Base-by-base conservation (phyloP, 2,888 invertebrate genomes). In the Hypena proboscidalis region DNA sequence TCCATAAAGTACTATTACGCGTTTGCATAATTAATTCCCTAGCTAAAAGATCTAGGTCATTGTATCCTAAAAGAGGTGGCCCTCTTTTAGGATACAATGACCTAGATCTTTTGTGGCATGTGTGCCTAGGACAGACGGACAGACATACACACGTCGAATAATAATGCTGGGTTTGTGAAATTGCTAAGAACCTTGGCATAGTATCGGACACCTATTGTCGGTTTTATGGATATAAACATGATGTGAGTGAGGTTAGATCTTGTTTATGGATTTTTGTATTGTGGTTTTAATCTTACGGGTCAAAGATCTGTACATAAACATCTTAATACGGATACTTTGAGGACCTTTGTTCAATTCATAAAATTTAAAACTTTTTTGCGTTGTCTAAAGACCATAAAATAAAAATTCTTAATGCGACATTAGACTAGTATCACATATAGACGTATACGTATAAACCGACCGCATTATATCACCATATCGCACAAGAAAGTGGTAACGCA, bases 161-260 rank as follows among this genome's bases (percentile, higher is more conserved):
- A 58, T 84, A 84, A 86, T 83, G 67, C 49, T 50, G 40, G 37
- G 73, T 83, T 87, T 85, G 80, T 80, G 83, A 80, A 86, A 86
- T 75, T 70, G 66, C 69, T 56, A 49, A 38, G 35, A 73, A 66
- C 90, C 89, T 87, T 90, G 90, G 70, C 88, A 80, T 59, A 78
- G 85, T 67, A 72, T 70, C 47, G 54, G 62, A 51, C 63, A 38
- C 50, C 58, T 55, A 62, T 45, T 48, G 60, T 62, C 40, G 43
- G 38, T 60, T 68, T 62, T 62, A 63, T 62, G 35, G 43, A 36
- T 56, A 50, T 57, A 57, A 57, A 48, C 20, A 8, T 43, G 27
- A 45, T 31, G 42, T 33, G 55, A 66, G 31, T 44, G 6, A 14
- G 11, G 27, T 37, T 37, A 40, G 6, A 40, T 30, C 13, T 48